phyloP scores from a whole-genome alignment of 2,113 vertebrate genomes.

The Pollimyrus isidori region DNA sequence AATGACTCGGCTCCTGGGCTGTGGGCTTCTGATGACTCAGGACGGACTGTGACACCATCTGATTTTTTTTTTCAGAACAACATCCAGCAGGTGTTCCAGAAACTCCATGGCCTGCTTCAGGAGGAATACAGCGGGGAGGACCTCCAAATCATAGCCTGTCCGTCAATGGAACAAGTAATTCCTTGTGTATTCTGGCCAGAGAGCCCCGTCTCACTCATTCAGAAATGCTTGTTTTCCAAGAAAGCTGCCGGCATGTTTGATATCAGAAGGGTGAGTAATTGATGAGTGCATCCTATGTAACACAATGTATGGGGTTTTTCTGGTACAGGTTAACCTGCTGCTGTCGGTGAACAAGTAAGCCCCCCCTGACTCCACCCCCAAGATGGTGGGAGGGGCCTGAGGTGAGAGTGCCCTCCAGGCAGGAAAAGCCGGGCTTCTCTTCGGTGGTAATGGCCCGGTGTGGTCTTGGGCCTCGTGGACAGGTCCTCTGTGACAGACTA shows the following conservation, averaged over 20 bases:
- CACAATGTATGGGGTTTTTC: constrained; percentile 11
- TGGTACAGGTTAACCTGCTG: constrained; percentile 81
- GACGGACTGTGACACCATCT: constrained; percentile 23
- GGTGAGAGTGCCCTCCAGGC: constrained; percentile 11
- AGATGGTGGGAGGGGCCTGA: constrained; percentile 8
- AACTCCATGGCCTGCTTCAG: constrained; percentile 77
- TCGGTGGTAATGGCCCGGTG: neutral
- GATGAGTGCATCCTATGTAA: too few species aligned
- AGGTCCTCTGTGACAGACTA: neutral
- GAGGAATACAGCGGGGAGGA: constrained; percentile 91
- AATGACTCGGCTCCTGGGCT: neutral
- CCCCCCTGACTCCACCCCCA: neutral
- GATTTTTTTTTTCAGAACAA: constrained; percentile 70
- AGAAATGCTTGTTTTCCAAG: constrained; percentile 23
- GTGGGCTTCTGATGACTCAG: constrained; percentile 21
- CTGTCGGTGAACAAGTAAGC: constrained; percentile 78
- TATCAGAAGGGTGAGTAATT: neutral
- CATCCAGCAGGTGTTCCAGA: constrained; percentile 93
- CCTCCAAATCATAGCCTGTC: constrained; percentile 87
- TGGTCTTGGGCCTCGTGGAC: neutral
- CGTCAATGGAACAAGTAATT: constrained; percentile 89
- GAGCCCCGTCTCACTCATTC: neutral
- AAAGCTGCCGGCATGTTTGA: neutral
- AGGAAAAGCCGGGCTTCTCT: constrained; percentile 9
- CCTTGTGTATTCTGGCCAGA: neutral